phyloP scores from a whole-genome alignment of 1,140 invertebrate species.

The Drosophila equinoxialis region DNA sequence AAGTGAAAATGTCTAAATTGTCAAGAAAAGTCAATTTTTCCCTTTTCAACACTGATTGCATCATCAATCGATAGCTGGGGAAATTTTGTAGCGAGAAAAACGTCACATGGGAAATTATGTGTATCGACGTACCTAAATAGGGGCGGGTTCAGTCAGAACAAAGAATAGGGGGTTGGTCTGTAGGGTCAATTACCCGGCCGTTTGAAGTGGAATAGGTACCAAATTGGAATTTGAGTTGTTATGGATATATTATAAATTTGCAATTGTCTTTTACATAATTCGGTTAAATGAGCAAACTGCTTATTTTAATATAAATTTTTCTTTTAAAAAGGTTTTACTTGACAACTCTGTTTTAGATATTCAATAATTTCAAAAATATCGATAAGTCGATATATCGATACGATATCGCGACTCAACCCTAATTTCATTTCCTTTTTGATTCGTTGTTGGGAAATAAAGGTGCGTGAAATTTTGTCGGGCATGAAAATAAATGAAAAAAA shows the following conservation, averaged over 20 bases:
- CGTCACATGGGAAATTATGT: constrained; percentile 45
- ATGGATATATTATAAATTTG: too few relatives aligned
- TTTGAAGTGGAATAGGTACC: too few relatives aligned
- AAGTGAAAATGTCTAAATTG: constrained; percentile 35
- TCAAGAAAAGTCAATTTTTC: constrained; percentile 8
- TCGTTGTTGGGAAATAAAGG: constrained; percentile 82
- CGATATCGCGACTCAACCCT: not conserved
- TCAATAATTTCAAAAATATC: not conserved
- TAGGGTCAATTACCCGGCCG: too few relatives aligned
- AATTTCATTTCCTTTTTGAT: constrained; percentile 76
- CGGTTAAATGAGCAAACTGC: too few relatives aligned
- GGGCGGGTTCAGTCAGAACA: too few relatives aligned
- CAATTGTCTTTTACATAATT: too few relatives aligned
- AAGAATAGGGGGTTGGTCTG: too few relatives aligned
- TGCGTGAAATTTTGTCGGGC: constrained; percentile 59
- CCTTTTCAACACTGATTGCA: constrained; percentile 75
- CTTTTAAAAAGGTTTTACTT: not conserved
- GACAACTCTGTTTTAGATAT: not conserved
- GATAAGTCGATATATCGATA: constrained; percentile 8
- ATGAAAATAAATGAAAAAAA: constrained; percentile 40
- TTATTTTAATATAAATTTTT: too few relatives aligned
- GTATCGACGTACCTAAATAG: not conserved
- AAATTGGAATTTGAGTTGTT: too few relatives aligned
- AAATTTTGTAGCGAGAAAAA: constrained; percentile 45
- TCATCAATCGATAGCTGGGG: constrained; percentile 80